Evolutionary conservation across 2,888 invertebrate species (phyloP), one percentile per base, ranked within the genome.

Genomic region (Argynnis bischoffii): DNA sequence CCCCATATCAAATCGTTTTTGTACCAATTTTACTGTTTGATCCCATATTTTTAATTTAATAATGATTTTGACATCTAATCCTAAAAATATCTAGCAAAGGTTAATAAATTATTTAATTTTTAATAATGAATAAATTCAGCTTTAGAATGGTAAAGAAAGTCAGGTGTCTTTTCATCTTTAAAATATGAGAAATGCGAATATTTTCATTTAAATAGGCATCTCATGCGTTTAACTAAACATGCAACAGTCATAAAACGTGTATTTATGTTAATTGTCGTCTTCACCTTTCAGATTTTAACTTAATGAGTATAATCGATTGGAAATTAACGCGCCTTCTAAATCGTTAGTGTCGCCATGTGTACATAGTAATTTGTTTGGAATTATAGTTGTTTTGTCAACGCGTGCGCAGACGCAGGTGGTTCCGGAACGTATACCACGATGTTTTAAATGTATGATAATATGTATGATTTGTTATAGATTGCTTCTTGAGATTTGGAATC

Each of bases 301-400:
- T 67, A 70, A 74, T 72, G 65, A 71, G 69, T 70, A 70, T 74
- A 75, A 74, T 74, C 76, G 75, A 73, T 74, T 70, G 72, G 66
- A 63, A 75, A 76, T 73, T 75, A 75, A 75, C 73, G 72, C 70
- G 69, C 70, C 72, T 69, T 67, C 71, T 72, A 72, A 73, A 72
- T 68, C 69, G 57, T 67, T 67, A 69, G 54, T 63, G 71, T 67
- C 63, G 71, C 71, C 71, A 67, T 67, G 60, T 61, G 66, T 69
- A 68, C 63, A 68, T 72, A 75, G 76, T 75, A 81, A 80, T 80
- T 81, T 79, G 77, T 78, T 64, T 67, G 73, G 76, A 81, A 82
- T 83, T 82, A 82, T 77, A 77, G 80, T 77, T 77, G 78, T 78
- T 79, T 79, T 76, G 79, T 79, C 79, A 78, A 77, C 77, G 75